Evolutionary conservation across 2,888 invertebrate species (phyloP), one percentile per base, ranked within the genome.

Genomic region (Nymphalis urticae): DNA sequence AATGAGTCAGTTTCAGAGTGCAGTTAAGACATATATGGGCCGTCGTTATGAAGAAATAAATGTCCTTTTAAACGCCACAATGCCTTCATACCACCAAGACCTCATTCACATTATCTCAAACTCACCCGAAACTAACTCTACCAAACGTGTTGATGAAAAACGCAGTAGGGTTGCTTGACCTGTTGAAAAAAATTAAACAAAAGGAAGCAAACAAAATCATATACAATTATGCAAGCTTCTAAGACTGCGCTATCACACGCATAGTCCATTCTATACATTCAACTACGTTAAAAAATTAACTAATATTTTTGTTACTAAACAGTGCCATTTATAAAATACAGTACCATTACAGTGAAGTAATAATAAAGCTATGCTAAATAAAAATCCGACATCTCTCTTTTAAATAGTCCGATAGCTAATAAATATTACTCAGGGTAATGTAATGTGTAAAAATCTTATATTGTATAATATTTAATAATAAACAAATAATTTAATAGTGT

Each of bases 81-180:
- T 91, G 90, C 91, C 89, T 82, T 86, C 84, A 90, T 89, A 89
- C 88, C 90, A 90, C 88, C 90, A 90, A 84, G 87, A 88, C 85
- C 81, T 87, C 89, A 90, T 88, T 91, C 90, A 84, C 84, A 86
- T 89, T 89, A 90, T 89, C 87, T 85, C 88, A 89, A 89, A 95
- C 95, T 95, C 95, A 95, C 95, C 95, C 95, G 90, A 95, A 95
- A 90, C 94, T 94, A 92, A 94, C 94, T 92, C 93, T 93, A 93
- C 94, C 93, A 90, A 95, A 93, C 88, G 94, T 94, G 94, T 95
- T 94, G 94, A 95, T 94, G 93, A 95, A 93, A 94, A 95, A 94
- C 93, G 94, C 93, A 89, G 94, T 93, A 89, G 94, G 94, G 91
- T 94, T 94, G 91, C 94, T 94, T 94, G 94, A 94, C 93, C 94